Evolutionary conservation across 2,888 invertebrate genomes (phyloP).

Genomic region (Hartigia nigra): DNA sequence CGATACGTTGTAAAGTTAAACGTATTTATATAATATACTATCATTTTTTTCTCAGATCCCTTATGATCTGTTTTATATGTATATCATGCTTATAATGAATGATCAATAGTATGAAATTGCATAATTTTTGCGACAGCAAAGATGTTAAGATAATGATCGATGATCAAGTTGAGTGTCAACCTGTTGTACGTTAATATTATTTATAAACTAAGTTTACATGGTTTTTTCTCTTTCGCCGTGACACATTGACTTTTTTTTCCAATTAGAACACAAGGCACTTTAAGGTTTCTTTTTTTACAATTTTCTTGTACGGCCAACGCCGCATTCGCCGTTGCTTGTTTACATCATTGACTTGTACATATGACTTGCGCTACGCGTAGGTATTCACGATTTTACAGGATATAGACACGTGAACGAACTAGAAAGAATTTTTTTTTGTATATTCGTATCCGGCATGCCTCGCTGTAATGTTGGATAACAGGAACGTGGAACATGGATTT

Average conservation of each 20-base stretch:
- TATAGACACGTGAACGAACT: background rate
- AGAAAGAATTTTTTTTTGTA: background rate
- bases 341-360: background rate
- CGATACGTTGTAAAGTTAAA: background rate
- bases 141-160: background rate
- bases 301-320: background rate
- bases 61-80: background rate
- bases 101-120: background rate
- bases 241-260: background rate
- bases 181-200: background rate
- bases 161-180: background rate
- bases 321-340: background rate
- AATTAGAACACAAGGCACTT: background rate
- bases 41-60: background rate
- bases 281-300: background rate
- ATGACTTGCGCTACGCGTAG: background rate
- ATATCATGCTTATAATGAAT: background rate
- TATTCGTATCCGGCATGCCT: background rate
- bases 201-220: background rate
- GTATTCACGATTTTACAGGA: background rate
- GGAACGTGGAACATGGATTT: background rate
- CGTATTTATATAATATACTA: background rate
- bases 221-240: background rate
- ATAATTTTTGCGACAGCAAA: background rate
- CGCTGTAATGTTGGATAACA: background rate